Evolutionary conservation across 2,113 vertebrate species (phyloP), one percentile per base, ranked within the genome.

Genomic region (Hydrolagus affinis): DNA sequence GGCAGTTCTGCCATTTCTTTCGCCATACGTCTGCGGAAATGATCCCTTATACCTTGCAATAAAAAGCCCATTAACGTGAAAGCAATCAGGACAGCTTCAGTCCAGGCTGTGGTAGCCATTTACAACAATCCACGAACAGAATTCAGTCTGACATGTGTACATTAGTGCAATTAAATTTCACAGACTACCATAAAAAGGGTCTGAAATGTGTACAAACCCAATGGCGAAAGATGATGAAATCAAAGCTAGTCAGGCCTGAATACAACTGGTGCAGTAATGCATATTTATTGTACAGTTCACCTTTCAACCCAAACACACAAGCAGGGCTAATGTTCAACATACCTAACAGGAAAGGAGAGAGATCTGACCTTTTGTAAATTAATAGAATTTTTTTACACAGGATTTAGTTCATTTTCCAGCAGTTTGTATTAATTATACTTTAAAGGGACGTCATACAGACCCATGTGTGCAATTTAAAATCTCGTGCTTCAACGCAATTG

Each of bases 141-240:
- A 78, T 23, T 44, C 44, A 6, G 75, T 78, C 75, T 78, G 23
- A 44, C 57, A 80, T 25, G 25, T 23, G 62, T n/a, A 77, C 19
- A 78, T 78, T 62, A 80, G 25, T 25, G 15, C 62, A 80, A 80
- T 62, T 28, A 62, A 64, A 80, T 44, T 62, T 80, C 59, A 60
- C 76, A 80, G n/a, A 25, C 28, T 57, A 64, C 62, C 57, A 60
- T n/a, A n/a, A 57, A 74, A 80, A 64, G 60, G n/a, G 76, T 62
- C 62, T 64, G n/a, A 80, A 80, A 80, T 62, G 25, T 23, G n/a
- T 77, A 28, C 76, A 62, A 6, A 80, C 25, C 60, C 17, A n/a
- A 10, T 59, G n/a, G 74, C n/a, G 15, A 62, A 59, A 25, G 12
- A 14, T 28, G 62, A 64, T 44, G 21, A 75, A 75, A 75, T 28